A percentile compares a stretch with the other conserved stretches of the same genome.
Conservation (phyloP, 2,888 invertebrate species). For the Melanargia galathea region DNA sequence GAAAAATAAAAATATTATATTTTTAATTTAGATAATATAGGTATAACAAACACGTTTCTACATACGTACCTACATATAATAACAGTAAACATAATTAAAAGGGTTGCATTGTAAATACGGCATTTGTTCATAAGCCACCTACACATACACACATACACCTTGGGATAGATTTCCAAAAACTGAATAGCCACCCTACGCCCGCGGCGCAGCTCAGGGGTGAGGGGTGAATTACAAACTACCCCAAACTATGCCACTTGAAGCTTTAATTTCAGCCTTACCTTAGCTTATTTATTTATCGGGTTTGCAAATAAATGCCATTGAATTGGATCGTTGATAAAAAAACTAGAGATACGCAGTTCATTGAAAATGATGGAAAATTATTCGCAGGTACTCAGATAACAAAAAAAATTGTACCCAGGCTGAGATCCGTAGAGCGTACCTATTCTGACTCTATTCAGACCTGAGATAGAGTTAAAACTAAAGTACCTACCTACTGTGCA, state of each 20-base stretch:
- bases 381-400: too few species aligned
- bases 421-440: too few species aligned
- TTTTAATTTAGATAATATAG: too few species aligned
- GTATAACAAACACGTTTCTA: too few species aligned
- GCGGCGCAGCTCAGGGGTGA: constrained; percentile 38
- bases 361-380: not conserved
- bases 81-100: constrained; percentile 6
- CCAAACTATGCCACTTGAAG: constrained; percentile 51
- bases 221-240: constrained; percentile 40
- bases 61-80: not conserved
- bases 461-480: too few species aligned
- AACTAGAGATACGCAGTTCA: not conserved
- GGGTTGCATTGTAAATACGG: constrained; percentile 2
- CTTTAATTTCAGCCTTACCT: constrained; percentile 54
- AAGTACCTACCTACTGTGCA: too few species aligned
- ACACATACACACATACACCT: constrained; percentile 18
- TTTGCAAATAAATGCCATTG: constrained; percentile 52
- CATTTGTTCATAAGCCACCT: constrained; percentile 20
- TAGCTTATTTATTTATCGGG: constrained; percentile 51
- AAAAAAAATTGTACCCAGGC: too few species aligned
- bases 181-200: constrained; percentile 40
- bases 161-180: constrained; percentile 19
- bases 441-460: too few species aligned
- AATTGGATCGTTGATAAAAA: constrained; percentile 24
- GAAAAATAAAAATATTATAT: too few species aligned